Percentiles rank a stretch among this genome's conserved stretches.
phyloP scores from a whole-genome alignment of 2,797 vertebrate species.

The Acanthurus lineatus region DNA sequence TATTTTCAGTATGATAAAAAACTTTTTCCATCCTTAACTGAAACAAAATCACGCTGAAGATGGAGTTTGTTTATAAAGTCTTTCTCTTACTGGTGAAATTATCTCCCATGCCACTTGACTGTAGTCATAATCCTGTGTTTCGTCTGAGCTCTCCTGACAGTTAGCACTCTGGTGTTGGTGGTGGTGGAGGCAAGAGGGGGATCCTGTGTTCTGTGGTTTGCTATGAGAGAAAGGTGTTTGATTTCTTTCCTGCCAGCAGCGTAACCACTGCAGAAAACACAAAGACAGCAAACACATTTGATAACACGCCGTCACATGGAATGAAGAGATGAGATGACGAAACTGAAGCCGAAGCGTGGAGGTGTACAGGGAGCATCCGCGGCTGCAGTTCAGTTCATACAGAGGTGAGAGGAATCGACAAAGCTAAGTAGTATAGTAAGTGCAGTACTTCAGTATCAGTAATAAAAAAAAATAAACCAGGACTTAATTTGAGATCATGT shows the following conservation, averaged over 20 bases:
- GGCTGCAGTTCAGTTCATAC: constrained; percentile 15
- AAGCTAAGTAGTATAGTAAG: constrained; percentile 23
- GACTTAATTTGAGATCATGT: constrained; percentile 66
- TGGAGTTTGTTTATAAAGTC: constrained; percentile 17
- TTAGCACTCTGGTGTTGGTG: constrained; percentile 18
- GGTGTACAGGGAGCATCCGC: constrained; percentile 11
- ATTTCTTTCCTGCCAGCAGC: constrained; percentile 56
- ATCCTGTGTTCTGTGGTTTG: constrained; percentile 47
- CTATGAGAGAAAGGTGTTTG: constrained; percentile 53
- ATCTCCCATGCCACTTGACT: constrained; percentile 22
- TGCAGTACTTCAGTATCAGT: not conserved
- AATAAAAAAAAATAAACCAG: constrained; percentile 28
- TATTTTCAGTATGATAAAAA: constrained; percentile 20
- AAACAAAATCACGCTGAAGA: constrained; percentile 16
- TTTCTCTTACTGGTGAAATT: constrained; percentile 7
- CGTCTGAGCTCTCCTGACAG: constrained; percentile 37
- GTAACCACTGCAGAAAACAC: constrained; percentile 36
- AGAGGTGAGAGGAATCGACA: constrained; percentile 41
- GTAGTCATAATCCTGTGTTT: constrained; percentile 40
- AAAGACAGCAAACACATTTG: constrained; percentile 44
- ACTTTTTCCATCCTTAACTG: not conserved
- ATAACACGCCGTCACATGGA: constrained; percentile 34
- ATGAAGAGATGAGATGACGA: constrained; percentile 22
- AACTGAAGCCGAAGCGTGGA: not conserved
- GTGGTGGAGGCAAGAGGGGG: not conserved